Percentiles rank a stretch among this genome's conserved stretches.
Evolutionary conservation across 2,888 invertebrate species (phyloP).

Genomic region (Temnothorax ravouxi): DNA sequence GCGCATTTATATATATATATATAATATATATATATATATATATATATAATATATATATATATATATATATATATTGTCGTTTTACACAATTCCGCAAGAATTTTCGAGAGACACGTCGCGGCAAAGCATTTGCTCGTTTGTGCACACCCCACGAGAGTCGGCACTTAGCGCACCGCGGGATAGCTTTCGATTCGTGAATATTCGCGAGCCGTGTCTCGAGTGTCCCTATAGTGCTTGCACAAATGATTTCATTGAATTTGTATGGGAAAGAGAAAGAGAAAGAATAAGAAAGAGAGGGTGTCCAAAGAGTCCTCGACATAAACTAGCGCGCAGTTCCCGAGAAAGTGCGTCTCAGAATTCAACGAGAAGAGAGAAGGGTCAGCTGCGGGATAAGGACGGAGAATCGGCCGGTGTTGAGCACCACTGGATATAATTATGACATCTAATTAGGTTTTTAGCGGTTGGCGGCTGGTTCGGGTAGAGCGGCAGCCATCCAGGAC

Average conservation of each 20-base stretch:
- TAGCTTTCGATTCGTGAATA: conserved; percentile 33
- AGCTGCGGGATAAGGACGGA: not conserved
- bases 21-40: conserved; percentile 12
- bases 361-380: not conserved
- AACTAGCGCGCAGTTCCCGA: conserved; percentile 7
- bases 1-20: conserved; percentile 12
- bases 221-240: conserved; percentile 32
- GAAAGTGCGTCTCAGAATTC: not conserved
- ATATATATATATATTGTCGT: not conserved
- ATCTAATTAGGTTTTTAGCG: conserved; percentile 86
- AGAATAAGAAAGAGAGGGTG: not conserved
- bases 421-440: conserved; percentile 85
- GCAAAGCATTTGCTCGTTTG: conserved; percentile 13
- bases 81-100: conserved; percentile 12
- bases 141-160: conserved; percentile 23
- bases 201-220: conserved; percentile 28
- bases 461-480: conserved; percentile 79
- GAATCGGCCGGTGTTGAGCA: conserved; percentile 73
- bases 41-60: conserved; percentile 1
- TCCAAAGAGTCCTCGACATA: conserved; percentile 14
- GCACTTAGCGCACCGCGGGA: conserved; percentile 30
- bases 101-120: conserved; percentile 10
- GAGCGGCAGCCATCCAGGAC: conserved; percentile 76
- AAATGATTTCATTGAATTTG: conserved; percentile 25
- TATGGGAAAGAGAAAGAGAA: not conserved